phyloP scores from a whole-genome alignment of 2,888 invertebrate species.

The Chorisops tibialis region DNA sequence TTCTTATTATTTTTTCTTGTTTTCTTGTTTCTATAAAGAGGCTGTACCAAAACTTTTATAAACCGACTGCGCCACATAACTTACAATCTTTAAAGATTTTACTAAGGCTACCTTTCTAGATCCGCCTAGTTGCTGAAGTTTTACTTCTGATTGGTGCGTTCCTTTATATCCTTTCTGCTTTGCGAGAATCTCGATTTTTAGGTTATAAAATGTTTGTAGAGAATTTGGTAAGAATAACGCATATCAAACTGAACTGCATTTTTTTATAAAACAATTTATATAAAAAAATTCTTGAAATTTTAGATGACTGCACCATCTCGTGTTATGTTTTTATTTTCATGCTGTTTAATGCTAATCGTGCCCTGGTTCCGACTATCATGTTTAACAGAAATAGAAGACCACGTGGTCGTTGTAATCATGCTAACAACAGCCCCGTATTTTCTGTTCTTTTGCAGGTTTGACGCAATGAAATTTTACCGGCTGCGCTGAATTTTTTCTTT shows the following conservation, averaged over 20 bases:
- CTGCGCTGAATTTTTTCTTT: not conserved
- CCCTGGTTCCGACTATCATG: constrained; percentile 83
- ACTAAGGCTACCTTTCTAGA: too few species aligned
- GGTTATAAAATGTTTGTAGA: constrained; percentile 93
- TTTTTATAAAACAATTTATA: not conserved
- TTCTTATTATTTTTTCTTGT: too few species aligned
- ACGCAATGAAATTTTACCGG: not conserved
- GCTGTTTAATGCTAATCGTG: constrained; percentile 80
- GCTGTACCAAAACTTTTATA: too few species aligned
- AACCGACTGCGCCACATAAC: too few species aligned
- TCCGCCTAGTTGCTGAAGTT: constrained; percentile 75
- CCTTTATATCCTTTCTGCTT: constrained; percentile 77
- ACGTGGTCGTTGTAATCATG: constrained; percentile 89
- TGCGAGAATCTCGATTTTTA: constrained; percentile 84
- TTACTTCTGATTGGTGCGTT: constrained; percentile 78
- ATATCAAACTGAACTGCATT: not conserved
- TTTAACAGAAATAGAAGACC: constrained; percentile 82
- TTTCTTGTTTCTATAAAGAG: too few species aligned
- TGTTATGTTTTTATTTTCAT: constrained; percentile 92
- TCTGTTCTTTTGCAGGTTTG: constrained; percentile 91
- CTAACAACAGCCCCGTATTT: constrained; percentile 95
- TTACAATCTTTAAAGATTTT: too few species aligned
- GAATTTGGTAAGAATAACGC: constrained; percentile 73
- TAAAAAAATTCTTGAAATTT: constrained; percentile 35
- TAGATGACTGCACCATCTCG: constrained; percentile 85